These are phyloP conservation scores for Meloidogyne floridensis DNA, from an alignment of 1,140 invertebrate genomes.

Conservation along the genomic window DNA sequence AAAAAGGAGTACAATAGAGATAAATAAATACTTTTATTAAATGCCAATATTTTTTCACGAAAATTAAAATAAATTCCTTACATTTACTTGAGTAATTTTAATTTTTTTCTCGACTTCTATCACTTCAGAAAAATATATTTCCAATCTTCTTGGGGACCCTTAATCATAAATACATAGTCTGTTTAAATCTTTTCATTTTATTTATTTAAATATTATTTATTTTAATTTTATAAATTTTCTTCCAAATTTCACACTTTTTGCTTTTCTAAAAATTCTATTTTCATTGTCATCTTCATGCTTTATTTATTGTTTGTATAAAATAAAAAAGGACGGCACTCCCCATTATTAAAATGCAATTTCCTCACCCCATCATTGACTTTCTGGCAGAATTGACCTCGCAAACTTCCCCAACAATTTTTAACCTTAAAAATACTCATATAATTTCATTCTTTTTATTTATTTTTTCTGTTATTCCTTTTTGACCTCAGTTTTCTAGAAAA, in stretches of 20 bases:
- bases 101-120: too few relatives aligned
- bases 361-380: not conserved
- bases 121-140: too few relatives aligned
- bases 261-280: not conserved
- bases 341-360: slow-evolving; percentile 4
- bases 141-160: too few relatives aligned
- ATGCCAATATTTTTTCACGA: too few relatives aligned
- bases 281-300: slow-evolving; percentile 1
- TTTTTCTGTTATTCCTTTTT: not conserved
- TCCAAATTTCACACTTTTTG: not conserved
- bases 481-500: not conserved
- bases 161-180: too few relatives aligned
- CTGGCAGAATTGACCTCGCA: not conserved
- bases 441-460: not conserved
- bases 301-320: not conserved
- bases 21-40: too few relatives aligned
- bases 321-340: slow-evolving; percentile 2
- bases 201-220: too few relatives aligned
- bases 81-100: too few relatives aligned
- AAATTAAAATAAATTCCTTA: too few relatives aligned
- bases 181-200: too few relatives aligned
- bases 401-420: slow-evolving; percentile 1
- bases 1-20: too few relatives aligned
- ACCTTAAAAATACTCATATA: not conserved
- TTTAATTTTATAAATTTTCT: too few relatives aligned